Evolutionary conservation across 2,888 invertebrate species (phyloP), one percentile per base, ranked within the genome.

Genomic region (Subacronicta megacephala): DNA sequence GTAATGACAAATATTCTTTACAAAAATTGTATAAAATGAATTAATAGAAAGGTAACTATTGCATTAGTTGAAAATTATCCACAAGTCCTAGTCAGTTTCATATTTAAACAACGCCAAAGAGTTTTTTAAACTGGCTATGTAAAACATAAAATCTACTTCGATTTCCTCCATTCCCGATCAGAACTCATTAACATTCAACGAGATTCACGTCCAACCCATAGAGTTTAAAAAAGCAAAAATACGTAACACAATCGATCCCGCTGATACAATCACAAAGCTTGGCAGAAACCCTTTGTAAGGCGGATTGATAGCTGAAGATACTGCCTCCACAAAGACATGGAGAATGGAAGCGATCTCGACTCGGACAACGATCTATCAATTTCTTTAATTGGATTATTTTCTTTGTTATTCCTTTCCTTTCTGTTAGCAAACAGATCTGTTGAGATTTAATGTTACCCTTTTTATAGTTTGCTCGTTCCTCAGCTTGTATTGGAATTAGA

Each of bases 311-410:
- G 82, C 80, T 75, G 74, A 84, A 86, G 90, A 90, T 89, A 82
- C 82, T 81, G 75, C 80, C 80, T 87, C 90, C 89, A 89, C 91
- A 92, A 92, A 91, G 88, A 83, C 79, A 72, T 70, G 65, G 72
- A 53, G 75, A 73, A 77, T 68, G 62, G 62, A 46, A 62, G 29
- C 64, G 64, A 75, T 69, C 72, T 62, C 71, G 68, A 67, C 74
- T 81, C 72, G 75, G 78, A 81, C 83, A 81, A 76, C 84, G 84
- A 91, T 90, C 90, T 86, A 90, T 90, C 90, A 91, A 91, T 91
- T 91, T 89, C 89, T 91, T 90, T 90, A 90, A 91, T 91, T 91
- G 90, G 87, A 91, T 90, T 90, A 88, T 82, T 85, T 84, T 83
- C 90, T 90, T 89, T 90, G 86, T 84, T 81, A 82, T 84, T 88